Conservation (phyloP, 2,888 invertebrate species). For the Nezara viridula region DNA sequence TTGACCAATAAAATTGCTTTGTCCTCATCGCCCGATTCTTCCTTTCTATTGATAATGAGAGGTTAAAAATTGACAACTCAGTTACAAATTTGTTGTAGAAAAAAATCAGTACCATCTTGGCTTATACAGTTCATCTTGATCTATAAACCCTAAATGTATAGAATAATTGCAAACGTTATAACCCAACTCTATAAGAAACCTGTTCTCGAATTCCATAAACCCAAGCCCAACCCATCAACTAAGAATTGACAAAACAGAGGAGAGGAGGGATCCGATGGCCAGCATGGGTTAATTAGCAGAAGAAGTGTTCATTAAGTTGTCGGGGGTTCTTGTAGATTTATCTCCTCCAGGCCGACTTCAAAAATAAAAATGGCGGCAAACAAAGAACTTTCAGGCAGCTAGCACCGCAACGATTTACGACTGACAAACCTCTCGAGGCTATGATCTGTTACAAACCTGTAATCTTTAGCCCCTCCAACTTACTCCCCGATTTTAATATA, state of each 20-base stretch:
- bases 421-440: not conserved
- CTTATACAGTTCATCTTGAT: too few relatives aligned
- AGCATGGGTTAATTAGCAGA: constrained; percentile 6
- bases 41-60: too few relatives aligned
- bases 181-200: not conserved
- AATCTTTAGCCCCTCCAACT: not conserved
- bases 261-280: not conserved
- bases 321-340: constrained; percentile 36
- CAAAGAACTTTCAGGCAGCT: constrained; percentile 29
- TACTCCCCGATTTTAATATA: not conserved
- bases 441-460: not conserved
- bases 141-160: too few relatives aligned
- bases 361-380: constrained; percentile 42
- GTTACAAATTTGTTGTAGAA: too few relatives aligned
- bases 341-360: not conserved
- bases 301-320: constrained; percentile 46
- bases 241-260: not conserved
- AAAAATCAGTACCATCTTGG: too few relatives aligned
- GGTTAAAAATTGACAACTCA: too few relatives aligned
- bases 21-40: too few relatives aligned
- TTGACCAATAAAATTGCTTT: too few relatives aligned
- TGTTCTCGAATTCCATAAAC: not conserved
- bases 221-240: not conserved
- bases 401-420: not conserved
- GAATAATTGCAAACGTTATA: too few relatives aligned